Evolutionary conservation across 1,140 invertebrate genomes (phyloP), one percentile per base, ranked within the genome.

Genomic region (Campoletis sonorensis): DNA sequence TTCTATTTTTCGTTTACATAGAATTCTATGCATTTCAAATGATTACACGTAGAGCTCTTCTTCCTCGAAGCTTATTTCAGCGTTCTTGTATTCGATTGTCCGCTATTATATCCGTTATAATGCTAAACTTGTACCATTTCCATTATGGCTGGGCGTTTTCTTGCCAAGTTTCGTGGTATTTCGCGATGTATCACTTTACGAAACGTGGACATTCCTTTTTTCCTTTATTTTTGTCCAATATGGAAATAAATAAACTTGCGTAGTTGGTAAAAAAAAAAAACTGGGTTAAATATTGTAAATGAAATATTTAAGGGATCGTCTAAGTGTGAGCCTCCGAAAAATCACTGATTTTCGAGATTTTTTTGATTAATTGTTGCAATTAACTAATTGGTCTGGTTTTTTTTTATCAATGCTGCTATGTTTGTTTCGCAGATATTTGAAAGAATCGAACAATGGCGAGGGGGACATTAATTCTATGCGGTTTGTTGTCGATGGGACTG

Each of bases 361-460:
- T n/a, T n/a, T n/a, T n/a, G n/a, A n/a, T n/a, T n/a, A n/a, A n/a
- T n/a, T n/a, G n/a, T n/a, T n/a, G n/a, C n/a, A n/a, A n/a, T n/a
- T n/a, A n/a, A n/a, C n/a, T n/a, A n/a, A n/a, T n/a, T n/a, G n/a
- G n/a, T n/a, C n/a, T n/a, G n/a, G n/a, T n/a, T n/a, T n/a, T n/a
- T n/a, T n/a, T n/a, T n/a, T n/a, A n/a, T n/a, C 30, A 33, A 33
- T 33, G 30, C 30, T 81, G 72, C 64, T 79, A 49, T 27, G 64
- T 77, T 68, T 71, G n/a, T 30, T 86, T 85, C 82, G 4, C 79
- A 88, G 87, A 78, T 80, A 33, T 54, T 86, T 86, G 86, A 82
- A 84, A 26, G 72, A 45, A 64, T 7, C 23, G 1, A 81, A 67
- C 23, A 58, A 84, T 84, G 83, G 26, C 61, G 51, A 0, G 68